Evolutionary conservation across 2,888 invertebrate genomes (phyloP).

Genomic region (Cacoxenus indagator): DNA sequence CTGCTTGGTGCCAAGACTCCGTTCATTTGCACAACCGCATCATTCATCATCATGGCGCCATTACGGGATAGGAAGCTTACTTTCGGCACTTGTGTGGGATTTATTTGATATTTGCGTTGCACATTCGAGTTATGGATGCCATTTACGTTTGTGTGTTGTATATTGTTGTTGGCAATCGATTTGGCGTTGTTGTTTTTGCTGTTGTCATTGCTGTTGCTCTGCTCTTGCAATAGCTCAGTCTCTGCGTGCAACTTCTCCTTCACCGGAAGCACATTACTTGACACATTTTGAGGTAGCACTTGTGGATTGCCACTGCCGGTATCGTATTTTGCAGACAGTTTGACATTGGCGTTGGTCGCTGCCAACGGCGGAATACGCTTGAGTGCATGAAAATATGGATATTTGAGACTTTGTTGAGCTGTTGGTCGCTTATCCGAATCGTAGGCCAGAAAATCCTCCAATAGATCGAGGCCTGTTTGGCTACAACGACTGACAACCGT

Average conservation of each 20-base stretch:
- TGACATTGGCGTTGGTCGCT: conserved; percentile 60
- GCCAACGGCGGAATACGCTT: conserved; percentile 67
- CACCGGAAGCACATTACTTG: conserved; percentile 66
- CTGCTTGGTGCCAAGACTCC: conserved; percentile 4
- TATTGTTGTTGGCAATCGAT: conserved; percentile 40
- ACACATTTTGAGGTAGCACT: conserved; percentile 49
- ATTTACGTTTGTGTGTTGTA: conserved; percentile 26
- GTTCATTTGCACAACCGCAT: conserved; percentile 38
- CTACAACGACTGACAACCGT: conserved; percentile 87
- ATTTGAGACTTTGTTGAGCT: conserved; percentile 89
- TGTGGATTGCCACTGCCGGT: conserved; percentile 23
- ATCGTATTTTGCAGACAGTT: conserved; percentile 57
- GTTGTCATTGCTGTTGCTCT: conserved; percentile 45
- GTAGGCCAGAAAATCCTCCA: conserved; percentile 91
- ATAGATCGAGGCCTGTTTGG: conserved; percentile 83
- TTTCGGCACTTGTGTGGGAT: conserved; percentile 52
- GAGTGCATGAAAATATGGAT: conserved; percentile 70
- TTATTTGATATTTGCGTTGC: conserved; percentile 47
- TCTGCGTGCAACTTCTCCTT: conserved; percentile 63
- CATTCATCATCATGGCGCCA: conserved; percentile 25
- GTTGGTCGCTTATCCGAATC: conserved; percentile 93
- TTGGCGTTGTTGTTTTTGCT: conserved; percentile 41
- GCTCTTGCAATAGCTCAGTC: conserved; percentile 58
- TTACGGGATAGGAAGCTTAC: conserved; percentile 53
- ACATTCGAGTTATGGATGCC: conserved; percentile 30